Percentiles rank a stretch among this genome's conserved stretches.
Evolutionary conservation across 37 sponge, comb jelly and placozoan species (phyloP).

Genomic region (Amphimedon queenslandica): DNA sequence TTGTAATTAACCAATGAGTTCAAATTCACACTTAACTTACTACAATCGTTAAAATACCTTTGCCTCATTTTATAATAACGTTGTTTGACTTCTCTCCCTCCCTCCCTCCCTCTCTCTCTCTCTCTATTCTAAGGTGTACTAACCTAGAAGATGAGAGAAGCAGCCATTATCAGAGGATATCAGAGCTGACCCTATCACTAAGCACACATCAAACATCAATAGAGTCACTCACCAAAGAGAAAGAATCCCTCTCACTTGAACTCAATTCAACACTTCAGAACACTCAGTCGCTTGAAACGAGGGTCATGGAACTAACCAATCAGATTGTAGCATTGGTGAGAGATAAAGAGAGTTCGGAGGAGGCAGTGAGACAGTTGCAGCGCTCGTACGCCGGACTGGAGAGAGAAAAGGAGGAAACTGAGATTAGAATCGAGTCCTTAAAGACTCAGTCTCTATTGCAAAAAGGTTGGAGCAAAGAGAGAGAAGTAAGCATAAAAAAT

Average conservation of each 20-base stretch:
- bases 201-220: constrained; percentile 9
- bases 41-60: too few relatives aligned
- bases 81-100: too few relatives aligned
- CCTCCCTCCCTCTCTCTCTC: too few relatives aligned
- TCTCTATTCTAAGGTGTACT: background rate
- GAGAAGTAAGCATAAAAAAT: constrained; percentile 32
- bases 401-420: constrained; percentile 31
- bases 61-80: too few relatives aligned
- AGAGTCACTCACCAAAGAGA: constrained; percentile 1
- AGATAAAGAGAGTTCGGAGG: background rate
- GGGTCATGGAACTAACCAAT: constrained; percentile 30
- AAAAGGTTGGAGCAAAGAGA: background rate
- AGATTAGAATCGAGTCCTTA: background rate
- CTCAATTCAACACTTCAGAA: constrained; percentile 7
- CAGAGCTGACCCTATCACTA: background rate
- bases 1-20: too few relatives aligned
- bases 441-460: background rate
- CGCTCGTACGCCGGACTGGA: constrained; percentile 3
- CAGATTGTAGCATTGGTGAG: constrained; percentile 11
- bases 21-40: too few relatives aligned
- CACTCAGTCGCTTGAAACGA: constrained; percentile 27
- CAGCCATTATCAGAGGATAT: constrained; percentile 3
- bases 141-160: constrained; percentile 29
- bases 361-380: background rate
- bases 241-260: constrained; percentile 24